A percentile compares a stretch with the other conserved stretches of the same genome.
Evolutionary conservation across 2,888 invertebrate species (phyloP).

Genomic region (Thymelicus sylvestris): DNA sequence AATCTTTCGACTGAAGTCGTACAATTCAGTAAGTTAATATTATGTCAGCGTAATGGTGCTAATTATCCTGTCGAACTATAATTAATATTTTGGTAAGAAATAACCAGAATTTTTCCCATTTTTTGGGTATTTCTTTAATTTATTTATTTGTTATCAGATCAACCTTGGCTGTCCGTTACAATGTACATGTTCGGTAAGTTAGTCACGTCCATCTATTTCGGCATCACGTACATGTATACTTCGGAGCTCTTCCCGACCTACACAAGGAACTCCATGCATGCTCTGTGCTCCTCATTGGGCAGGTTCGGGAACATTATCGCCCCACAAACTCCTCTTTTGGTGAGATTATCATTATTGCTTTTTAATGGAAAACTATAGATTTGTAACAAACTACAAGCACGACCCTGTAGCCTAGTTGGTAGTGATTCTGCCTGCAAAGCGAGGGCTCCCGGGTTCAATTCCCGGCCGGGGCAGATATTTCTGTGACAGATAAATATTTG

Average conservation of each 20-base stretch:
- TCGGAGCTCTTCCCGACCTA: conserved; percentile 88
- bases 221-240: conserved; percentile 86
- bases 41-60: no score
- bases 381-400: no score
- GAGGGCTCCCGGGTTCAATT: no score
- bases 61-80: no score
- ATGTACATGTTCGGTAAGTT: conserved; percentile 86
- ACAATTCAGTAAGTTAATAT: no score
- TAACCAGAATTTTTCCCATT: background rate
- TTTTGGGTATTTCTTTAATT: background rate
- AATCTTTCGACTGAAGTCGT: no score
- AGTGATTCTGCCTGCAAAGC: no score
- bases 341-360: conserved; percentile 52
- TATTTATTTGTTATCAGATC: conserved; percentile 52
- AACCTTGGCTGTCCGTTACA: conserved; percentile 74
- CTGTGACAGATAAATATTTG: no score
- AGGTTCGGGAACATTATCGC: conserved; percentile 87
- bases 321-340: conserved; percentile 87
- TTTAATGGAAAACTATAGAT: no score
- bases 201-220: conserved; percentile 86
- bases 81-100: no score
- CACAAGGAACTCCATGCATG: conserved; percentile 87
- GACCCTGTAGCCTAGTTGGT: no score
- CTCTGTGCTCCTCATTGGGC: conserved; percentile 87
- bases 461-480: no score